phyloP scores from a whole-genome alignment of 30 jellyfish, hydroid and myxozoan species.

The Hydractinia echinata region DNA sequence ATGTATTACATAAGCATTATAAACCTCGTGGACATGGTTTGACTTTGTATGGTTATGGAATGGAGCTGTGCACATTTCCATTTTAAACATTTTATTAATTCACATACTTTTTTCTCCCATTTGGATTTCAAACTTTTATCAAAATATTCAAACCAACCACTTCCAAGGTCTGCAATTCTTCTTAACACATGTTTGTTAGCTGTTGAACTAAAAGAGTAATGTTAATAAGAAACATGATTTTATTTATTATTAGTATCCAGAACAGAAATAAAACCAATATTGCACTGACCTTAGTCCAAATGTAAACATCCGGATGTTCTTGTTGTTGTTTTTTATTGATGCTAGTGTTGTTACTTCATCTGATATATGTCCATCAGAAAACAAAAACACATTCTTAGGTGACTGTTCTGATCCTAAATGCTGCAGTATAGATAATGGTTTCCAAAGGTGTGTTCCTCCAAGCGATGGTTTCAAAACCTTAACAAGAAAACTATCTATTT shows the following conservation, averaged over 20 bases:
- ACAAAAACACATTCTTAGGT: conserved; percentile 50
- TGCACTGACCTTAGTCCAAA: conserved; percentile 51
- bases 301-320: conserved; percentile 48
- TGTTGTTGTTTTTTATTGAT: conserved; percentile 17
- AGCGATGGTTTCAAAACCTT: conserved; percentile 2
- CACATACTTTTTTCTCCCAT: conserved; percentile 63
- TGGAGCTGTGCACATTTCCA: not conserved
- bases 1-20: not conserved
- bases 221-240: not conserved
- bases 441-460: conserved; percentile 87
- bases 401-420: conserved; percentile 40
- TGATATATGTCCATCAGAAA: conserved; percentile 79
- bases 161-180: conserved; percentile 58
- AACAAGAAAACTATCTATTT: not conserved
- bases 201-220: conserved; percentile 39
- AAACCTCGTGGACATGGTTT: not conserved
- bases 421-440: conserved; percentile 35
- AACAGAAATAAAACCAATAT: too few species aligned
- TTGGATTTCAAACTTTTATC: conserved; percentile 64
- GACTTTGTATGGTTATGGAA: not conserved
- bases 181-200: conserved; percentile 65
- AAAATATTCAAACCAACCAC: conserved; percentile 62
- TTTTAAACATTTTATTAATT: not conserved
- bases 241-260: too few species aligned
- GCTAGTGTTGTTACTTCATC: conserved; percentile 70